Evolutionary conservation across 2,797 vertebrate species (phyloP), one percentile per base, ranked within the genome.

Genomic region (Arnoldichthys spilopterus): DNA sequence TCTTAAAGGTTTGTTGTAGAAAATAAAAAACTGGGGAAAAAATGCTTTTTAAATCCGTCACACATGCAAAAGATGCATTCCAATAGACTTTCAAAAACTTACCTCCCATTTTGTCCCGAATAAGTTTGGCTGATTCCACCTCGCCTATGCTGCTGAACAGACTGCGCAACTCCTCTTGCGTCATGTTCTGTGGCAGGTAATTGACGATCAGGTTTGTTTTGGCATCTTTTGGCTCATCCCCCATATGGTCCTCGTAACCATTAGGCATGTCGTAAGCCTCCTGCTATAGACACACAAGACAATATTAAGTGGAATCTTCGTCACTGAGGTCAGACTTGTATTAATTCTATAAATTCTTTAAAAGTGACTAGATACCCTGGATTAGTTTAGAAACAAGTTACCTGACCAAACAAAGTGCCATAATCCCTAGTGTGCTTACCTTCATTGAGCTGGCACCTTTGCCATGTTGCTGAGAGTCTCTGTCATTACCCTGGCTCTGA

Each of bases 121-220:
- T 98, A 56, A 99, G 97, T 76, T 99, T 99, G 85, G 97, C 97
- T 0, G 97, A 98, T 82, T 98, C 97, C 0, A 99, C 96, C 59
- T 98, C 96, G 0, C 98, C 98, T 0, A 99, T 97, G 73, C 96
- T 98, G 94, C 96, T 97, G 86, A 99, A 99, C 8, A 99, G 93
- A 79, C 96, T 97, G 24, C 96, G 94, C 16, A 98, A 86, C 72
- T 99, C 98, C 77, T 99, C 98, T 89, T 99, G 98, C 0, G 95
- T 96, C 98, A 99, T 99, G 90, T 96, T 98, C 93, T 99, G 98
- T 16, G 97, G 97, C 86, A 99, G 94, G 92, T 99, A 99, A 93
- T 99, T 99, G 61, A 99, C 96, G 40, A 99, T 99, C 83, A 99
- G 87, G 90, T 99, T 99, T 18, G 98, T 99, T 87, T 96, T 94